These are phyloP conservation scores for Lacerta viridis DNA, from an alignment of 2,797 vertebrate species.

Conservation along the genomic window DNA sequence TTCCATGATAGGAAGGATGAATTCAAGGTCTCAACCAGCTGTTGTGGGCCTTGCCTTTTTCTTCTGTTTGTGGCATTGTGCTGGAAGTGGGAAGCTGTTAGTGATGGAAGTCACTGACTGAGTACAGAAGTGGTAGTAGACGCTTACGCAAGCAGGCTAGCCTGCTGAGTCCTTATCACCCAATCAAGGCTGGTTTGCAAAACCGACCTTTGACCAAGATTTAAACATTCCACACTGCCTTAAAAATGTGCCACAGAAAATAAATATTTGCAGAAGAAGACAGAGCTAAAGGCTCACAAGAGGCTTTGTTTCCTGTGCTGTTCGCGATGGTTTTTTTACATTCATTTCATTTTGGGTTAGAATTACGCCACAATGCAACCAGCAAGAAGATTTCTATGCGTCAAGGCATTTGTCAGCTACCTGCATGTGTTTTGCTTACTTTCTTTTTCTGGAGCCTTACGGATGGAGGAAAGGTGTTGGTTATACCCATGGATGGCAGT, in stretches of 20 bases:
- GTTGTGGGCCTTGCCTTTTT: constrained; percentile 24
- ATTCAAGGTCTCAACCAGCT: not conserved
- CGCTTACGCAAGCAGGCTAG: constrained; percentile 26
- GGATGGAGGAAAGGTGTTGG: constrained; percentile 79
- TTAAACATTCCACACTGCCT: constrained; percentile 30
- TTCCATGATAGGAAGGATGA: not conserved
- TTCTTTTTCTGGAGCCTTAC: constrained; percentile 47
- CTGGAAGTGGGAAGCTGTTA: constrained; percentile 80
- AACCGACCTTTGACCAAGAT: constrained; percentile 40
- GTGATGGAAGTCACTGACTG: constrained; percentile 91
- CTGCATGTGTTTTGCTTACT: constrained; percentile 14
- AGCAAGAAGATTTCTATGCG: constrained; percentile 44
- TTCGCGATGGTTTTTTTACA: rapidly evolving
- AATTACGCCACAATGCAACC: not conserved
- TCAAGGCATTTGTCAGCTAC: not conserved
- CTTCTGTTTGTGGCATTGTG: constrained; percentile 48
- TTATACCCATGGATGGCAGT: constrained; percentile 89
- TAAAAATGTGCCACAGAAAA: constrained; percentile 6
- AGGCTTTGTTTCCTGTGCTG: rapidly evolving
- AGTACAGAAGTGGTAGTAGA: constrained; percentile 80
- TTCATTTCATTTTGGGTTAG: rapidly evolving
- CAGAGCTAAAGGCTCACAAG: not conserved
- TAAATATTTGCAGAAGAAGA: constrained; percentile 19
- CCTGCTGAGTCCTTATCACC: not conserved
- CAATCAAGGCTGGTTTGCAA: not conserved